Evolutionary conservation across 2,797 vertebrate species (phyloP).

Genomic region (Intellagama lesueurii): DNA sequence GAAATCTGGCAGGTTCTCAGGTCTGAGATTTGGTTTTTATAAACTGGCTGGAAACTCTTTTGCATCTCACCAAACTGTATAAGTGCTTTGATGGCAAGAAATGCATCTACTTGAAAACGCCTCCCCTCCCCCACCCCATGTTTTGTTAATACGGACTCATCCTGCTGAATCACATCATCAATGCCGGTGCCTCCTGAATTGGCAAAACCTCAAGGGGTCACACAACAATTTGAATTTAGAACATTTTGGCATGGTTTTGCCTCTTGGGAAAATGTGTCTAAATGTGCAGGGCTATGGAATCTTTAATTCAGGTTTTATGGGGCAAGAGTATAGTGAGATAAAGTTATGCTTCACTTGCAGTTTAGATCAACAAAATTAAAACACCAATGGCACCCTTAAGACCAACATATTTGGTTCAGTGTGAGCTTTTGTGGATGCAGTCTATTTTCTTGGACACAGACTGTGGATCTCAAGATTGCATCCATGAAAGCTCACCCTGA

Average conservation of each 20-base stretch:
- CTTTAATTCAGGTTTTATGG: slow-evolving; percentile 10
- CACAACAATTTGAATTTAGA: slow-evolving; percentile 16
- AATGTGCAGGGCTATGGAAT: slow-evolving; percentile 19
- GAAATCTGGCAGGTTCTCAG: not conserved
- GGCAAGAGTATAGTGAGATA: slow-evolving; percentile 29
- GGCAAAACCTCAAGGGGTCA: slow-evolving; percentile 24
- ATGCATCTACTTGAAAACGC: slow-evolving; percentile 40
- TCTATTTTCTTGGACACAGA: too few relatives aligned
- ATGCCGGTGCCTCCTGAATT: slow-evolving; percentile 6
- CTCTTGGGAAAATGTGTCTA: not conserved
- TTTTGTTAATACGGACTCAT: slow-evolving; percentile 32
- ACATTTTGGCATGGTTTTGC: slow-evolving; percentile 22
- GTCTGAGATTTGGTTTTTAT: slow-evolving; percentile 37
- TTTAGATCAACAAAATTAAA: slow-evolving; percentile 14
- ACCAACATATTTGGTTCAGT: too few relatives aligned
- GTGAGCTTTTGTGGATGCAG: too few relatives aligned
- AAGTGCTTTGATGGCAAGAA: slow-evolving; percentile 24
- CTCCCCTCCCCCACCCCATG: too few relatives aligned
- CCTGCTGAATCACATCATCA: slow-evolving; percentile 29
- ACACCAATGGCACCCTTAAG: too few relatives aligned
- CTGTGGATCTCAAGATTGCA: too few relatives aligned
- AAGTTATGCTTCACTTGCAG: slow-evolving; percentile 51
- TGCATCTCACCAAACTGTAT: not conserved
- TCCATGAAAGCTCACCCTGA: too few relatives aligned
- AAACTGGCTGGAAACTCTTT: slow-evolving; percentile 17